Evolutionary conservation across 2,797 vertebrate species (phyloP).

Genomic region (Holocentrus rufus): DNA sequence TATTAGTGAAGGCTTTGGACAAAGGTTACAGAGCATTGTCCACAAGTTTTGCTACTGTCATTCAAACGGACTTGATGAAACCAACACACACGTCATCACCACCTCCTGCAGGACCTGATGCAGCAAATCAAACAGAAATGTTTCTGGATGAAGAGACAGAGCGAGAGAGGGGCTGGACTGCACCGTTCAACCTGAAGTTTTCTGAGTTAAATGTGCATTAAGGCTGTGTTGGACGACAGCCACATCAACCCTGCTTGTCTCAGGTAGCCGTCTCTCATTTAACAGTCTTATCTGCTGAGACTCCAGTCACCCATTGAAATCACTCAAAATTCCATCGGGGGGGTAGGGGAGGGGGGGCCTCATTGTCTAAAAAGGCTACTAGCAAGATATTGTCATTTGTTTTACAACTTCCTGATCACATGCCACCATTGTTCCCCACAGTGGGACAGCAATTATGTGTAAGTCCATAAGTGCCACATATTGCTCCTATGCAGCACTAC

Average conservation of each 20-base stretch:
- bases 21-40: conserved; percentile 24
- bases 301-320: background rate
- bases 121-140: conserved; percentile 17
- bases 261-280: background rate
- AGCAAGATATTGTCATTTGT: conserved; percentile 8
- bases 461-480: too few species aligned
- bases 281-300: background rate
- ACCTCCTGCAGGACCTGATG: background rate
- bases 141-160: background rate
- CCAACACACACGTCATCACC: background rate
- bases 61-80: conserved; percentile 7
- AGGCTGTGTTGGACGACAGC: background rate
- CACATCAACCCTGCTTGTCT: background rate
- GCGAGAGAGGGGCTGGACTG: background rate
- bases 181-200: background rate
- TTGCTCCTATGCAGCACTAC: too few species aligned
- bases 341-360: too few species aligned
- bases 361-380: conserved; percentile 11
- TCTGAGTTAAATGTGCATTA: background rate
- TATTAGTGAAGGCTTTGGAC: conserved; percentile 21
- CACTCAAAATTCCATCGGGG: background rate
- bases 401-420: conserved; percentile 29
- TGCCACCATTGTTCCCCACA: background rate
- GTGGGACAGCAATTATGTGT: background rate
- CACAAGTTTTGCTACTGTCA: conserved; percentile 15